These are phyloP conservation scores for Sitobion miscanthi DNA, from an alignment of 1,140 invertebrate species.

Conservation along the genomic window DNA sequence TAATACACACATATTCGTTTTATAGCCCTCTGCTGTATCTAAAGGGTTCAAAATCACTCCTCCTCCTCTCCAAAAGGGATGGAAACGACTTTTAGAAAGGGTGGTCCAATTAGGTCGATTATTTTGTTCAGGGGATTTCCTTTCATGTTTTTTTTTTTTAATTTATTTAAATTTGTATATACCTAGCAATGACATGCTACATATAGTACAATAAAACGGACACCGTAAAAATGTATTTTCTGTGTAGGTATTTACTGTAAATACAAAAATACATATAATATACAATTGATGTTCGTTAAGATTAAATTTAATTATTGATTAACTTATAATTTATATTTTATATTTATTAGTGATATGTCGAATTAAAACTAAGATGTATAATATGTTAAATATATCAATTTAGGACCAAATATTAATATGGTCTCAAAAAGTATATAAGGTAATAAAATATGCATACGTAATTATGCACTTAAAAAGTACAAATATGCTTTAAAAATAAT, in stretches of 20 bases:
- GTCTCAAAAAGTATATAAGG: too few species aligned
- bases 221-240: background rate
- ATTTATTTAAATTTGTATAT: background rate
- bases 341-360: too few species aligned
- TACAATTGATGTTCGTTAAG: background rate
- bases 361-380: too few species aligned
- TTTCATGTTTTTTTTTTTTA: background rate
- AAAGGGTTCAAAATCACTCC: slow-evolving; percentile 6
- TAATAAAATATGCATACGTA: too few species aligned
- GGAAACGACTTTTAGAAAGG: background rate
- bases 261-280: background rate
- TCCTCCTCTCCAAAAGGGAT: background rate
- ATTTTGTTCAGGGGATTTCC: background rate
- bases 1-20: background rate
- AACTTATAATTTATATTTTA: background rate
- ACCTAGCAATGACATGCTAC: too few species aligned
- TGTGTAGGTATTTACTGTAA: background rate
- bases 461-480: too few species aligned
- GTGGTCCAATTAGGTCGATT: slow-evolving; percentile 41
- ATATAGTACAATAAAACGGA: background rate
- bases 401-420: too few species aligned
- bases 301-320: background rate
- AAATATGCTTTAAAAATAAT: too few species aligned
- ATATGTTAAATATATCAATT: too few species aligned
- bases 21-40: background rate